These are phyloP conservation scores for Trissolcus brochymenae DNA, from an alignment of 2,888 invertebrate species.

Conservation along the genomic window DNA sequence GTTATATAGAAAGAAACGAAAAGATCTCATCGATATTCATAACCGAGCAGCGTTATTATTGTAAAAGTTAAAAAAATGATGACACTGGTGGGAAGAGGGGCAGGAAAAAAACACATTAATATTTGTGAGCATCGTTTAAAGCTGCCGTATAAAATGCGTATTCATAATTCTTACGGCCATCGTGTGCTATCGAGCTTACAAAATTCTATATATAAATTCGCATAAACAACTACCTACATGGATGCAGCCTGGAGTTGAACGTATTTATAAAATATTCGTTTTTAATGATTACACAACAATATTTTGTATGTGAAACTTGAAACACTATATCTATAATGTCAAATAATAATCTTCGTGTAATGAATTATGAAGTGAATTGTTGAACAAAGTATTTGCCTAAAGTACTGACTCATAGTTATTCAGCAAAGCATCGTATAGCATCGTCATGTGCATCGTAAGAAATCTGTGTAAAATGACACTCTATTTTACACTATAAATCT, in stretches of 20 bases:
- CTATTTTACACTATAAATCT: too few relatives aligned
- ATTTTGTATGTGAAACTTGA: too few relatives aligned
- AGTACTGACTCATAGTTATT: neutral
- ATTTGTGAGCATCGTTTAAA: constrained; percentile 60
- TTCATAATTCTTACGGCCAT: constrained; percentile 64
- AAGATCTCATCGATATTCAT: constrained; percentile 51
- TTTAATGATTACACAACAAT: constrained; percentile 61
- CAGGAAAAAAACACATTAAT: constrained; percentile 57
- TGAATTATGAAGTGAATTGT: neutral
- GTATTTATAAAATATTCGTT: constrained; percentile 51
- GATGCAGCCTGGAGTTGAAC: constrained; percentile 64
- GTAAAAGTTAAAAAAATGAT: constrained; percentile 50
- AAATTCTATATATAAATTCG: constrained; percentile 67
- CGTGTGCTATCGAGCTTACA: constrained; percentile 55
- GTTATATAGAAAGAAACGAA: constrained; percentile 33
- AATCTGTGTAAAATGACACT: neutral
- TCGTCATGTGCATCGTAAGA: neutral
- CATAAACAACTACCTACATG: too few relatives aligned
- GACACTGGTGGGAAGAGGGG: constrained; percentile 44
- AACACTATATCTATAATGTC: neutral
- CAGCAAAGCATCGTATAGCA: too few relatives aligned
- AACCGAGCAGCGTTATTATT: constrained; percentile 37
- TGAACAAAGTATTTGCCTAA: neutral
- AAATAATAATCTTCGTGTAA: neutral
- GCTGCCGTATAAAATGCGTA: constrained; percentile 64